Evolutionary conservation across 2,888 invertebrate genomes (phyloP).

Genomic region (Sicus ferrugineus): DNA sequence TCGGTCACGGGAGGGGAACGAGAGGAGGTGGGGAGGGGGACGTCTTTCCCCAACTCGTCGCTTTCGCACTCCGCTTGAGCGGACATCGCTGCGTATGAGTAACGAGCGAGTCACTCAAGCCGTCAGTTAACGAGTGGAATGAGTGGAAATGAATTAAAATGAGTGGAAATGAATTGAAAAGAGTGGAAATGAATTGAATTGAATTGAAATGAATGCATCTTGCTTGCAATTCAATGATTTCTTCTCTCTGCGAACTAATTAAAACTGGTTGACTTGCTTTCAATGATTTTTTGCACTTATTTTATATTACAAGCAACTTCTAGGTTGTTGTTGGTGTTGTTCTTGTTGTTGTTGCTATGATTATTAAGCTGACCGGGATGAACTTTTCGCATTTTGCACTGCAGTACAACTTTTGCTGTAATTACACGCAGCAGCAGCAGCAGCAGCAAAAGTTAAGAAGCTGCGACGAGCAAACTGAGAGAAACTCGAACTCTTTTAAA

Average conservation of each 20-base stretch:
- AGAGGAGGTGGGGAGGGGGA: too few relatives aligned
- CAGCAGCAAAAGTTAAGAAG: too few relatives aligned
- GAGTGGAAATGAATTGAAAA: not conserved
- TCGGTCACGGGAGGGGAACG: too few relatives aligned
- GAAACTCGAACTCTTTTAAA: too few relatives aligned
- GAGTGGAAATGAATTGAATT: not conserved
- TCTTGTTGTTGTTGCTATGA: not conserved
- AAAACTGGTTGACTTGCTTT: not conserved
- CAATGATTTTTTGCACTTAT: not conserved
- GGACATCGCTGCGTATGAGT: not conserved
- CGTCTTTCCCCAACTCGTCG: too few relatives aligned
- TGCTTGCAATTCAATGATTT: not conserved
- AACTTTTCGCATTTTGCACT: not conserved
- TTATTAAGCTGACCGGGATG: not conserved
- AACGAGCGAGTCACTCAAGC: not conserved
- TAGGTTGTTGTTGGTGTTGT: conserved; percentile 1
- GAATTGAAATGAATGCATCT: not conserved
- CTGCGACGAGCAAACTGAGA: too few relatives aligned
- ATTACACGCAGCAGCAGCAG: not conserved
- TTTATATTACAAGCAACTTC: not conserved
- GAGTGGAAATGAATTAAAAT: not conserved
- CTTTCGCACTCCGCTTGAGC: too few relatives aligned
- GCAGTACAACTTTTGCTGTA: not conserved
- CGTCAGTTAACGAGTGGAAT: not conserved
- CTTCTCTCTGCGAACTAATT: not conserved